Evolutionary conservation across 2,888 invertebrate genomes (phyloP).

Genomic region (Drosophila mulleri): DNA sequence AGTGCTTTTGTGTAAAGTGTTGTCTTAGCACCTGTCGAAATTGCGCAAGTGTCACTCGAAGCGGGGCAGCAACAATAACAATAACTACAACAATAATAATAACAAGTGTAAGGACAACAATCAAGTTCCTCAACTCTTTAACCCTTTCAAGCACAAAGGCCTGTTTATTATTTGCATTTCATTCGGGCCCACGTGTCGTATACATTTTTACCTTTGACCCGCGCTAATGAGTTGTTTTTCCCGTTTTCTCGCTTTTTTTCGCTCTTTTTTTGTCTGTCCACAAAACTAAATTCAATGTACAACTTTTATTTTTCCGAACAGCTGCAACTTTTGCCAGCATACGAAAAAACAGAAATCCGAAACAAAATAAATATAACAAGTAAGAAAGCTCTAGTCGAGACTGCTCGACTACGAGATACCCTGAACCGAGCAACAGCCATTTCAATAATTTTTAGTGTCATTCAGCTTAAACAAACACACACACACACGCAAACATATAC

Average conservation of each 20-base stretch:
- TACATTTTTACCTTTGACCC: slow-evolving; percentile 37
- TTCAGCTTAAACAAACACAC: too few relatives aligned
- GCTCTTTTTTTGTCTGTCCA: background rate
- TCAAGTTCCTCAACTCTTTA: slow-evolving; percentile 46
- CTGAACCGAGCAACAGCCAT: too few relatives aligned
- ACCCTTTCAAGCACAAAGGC: slow-evolving; percentile 66
- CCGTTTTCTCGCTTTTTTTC: slow-evolving; percentile 10
- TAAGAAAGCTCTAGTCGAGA: too few relatives aligned
- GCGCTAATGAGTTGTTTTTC: slow-evolving; percentile 60
- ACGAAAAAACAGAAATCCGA: slow-evolving; percentile 10
- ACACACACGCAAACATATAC: too few relatives aligned
- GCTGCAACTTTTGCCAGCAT: slow-evolving; percentile 22
- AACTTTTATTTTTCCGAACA: slow-evolving; percentile 43
- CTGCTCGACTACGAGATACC: too few relatives aligned
- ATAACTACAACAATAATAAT: slow-evolving; percentile 9
- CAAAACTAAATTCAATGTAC: slow-evolving; percentile 50
- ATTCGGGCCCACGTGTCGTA: slow-evolving; percentile 46
- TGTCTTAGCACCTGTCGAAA: slow-evolving; percentile 73
- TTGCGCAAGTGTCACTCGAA: slow-evolving; percentile 73
- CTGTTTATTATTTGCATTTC: slow-evolving; percentile 66
- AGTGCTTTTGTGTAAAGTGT: slow-evolving; percentile 58
- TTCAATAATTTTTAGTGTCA: too few relatives aligned
- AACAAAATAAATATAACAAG: slow-evolving; percentile 1
- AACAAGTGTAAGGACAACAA: slow-evolving; percentile 29
- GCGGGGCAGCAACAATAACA: slow-evolving; percentile 38